Percentiles rank a stretch among this genome's conserved stretches.
Conservation (phyloP, 2,113 vertebrate genomes). For the Neogale vison region DNA sequence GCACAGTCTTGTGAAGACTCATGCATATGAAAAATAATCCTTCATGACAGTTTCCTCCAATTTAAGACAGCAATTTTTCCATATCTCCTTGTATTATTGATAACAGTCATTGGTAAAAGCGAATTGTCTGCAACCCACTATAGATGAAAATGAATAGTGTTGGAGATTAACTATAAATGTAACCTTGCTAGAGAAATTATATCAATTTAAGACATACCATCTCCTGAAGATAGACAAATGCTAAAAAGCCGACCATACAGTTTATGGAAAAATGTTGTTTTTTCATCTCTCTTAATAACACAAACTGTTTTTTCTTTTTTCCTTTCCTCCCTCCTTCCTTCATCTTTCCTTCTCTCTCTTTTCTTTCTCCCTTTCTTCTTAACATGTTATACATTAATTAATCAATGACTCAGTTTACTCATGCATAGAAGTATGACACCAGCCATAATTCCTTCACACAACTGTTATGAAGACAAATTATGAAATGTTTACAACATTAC, state of each 20-base stretch:
- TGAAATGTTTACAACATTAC: neutral
- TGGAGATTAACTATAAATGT: conserved; percentile 61
- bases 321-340: neutral
- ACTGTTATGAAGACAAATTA: neutral
- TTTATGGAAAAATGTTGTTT: neutral
- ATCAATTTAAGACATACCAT: neutral
- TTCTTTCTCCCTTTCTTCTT: neutral
- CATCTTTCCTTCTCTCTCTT: neutral
- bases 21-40: conserved; percentile 76
- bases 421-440: neutral
- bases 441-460: neutral
- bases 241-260: neutral
- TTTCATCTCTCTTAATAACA: neutral
- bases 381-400: neutral
- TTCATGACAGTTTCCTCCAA: conserved; percentile 69
- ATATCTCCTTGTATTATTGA: conserved; percentile 76
- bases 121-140: conserved; percentile 32
- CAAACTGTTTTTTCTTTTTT: neutral
- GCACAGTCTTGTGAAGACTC: conserved; percentile 65
- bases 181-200: conserved; percentile 47
- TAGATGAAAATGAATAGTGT: conserved; percentile 57
- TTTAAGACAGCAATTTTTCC: conserved; percentile 66
- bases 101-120: conserved; percentile 58
- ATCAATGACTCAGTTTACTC: neutral
- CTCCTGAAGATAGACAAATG: conserved; percentile 17